Evolutionary conservation across 2,797 vertebrate genomes (phyloP), one percentile per base, ranked within the genome.

Genomic region (Sciurus vulgaris): DNA sequence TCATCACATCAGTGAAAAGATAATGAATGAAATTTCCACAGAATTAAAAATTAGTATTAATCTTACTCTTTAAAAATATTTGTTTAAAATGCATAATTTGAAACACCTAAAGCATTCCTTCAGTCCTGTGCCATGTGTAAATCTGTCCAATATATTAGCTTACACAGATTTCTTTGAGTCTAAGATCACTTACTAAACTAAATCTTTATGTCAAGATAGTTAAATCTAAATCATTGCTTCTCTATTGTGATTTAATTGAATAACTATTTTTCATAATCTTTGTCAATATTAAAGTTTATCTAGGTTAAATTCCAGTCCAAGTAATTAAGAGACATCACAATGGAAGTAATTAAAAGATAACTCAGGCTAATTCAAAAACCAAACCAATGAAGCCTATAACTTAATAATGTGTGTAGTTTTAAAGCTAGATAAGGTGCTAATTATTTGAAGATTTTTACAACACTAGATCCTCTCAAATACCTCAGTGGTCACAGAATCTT

Each of bases 261-360:
- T 79, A 84, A 63, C 15, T 81, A 30, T 87, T 92, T 82, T 79
- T 77, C 18, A 83, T 67, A 59, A 67, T 79, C 35, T 79, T 51
- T 93, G 26, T 79, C 49, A 91, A 84, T 76, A 30, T 67, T 18
- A 76, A 89, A 92, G 3, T 70, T 65, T 94, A 91, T 61, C 22
- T 63, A 74, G 13, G 30, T 91, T 94, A 82, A 91, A 91, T 89
- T 92, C 33, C 24, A 90, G 65, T 59, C 9, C 35, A 56, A 85
- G 47, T 91, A 83, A 95, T 95, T 67, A 89, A 91, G 33, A 91
- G 18, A 49, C 12, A 95, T 74, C 9, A 67, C 47, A 88, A 78
- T 89, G 65, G 78, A 96, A 98, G 56, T 91, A 97, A 97, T 97
- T 97, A 94, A 97, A 96, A 93, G 65, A 91, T 69, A 96, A 77